Percentiles rank a stretch among this genome's conserved stretches.
phyloP scores from a whole-genome alignment of 2,797 vertebrate genomes.

The Anolis apletophallus region DNA sequence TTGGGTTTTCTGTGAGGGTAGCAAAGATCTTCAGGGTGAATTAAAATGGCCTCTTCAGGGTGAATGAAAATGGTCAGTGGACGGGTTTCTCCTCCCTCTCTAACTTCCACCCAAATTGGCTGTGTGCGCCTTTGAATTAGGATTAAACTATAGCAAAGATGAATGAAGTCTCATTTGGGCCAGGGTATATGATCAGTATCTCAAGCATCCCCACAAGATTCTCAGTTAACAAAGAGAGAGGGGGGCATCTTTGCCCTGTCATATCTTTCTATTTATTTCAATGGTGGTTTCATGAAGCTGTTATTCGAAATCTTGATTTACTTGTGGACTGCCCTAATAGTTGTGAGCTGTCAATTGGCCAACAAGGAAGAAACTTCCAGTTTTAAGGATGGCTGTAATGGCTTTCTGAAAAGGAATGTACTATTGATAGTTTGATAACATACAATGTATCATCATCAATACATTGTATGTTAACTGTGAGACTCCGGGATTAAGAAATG shows the following conservation, averaged over 20 bases:
- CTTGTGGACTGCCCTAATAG: not conserved
- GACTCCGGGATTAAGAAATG: conserved; percentile 25
- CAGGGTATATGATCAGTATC: not conserved
- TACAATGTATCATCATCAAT: not conserved
- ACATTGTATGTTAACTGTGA: not conserved
- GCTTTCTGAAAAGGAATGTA: conserved; percentile 10
- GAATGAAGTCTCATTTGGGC: not conserved
- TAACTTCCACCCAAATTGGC: not conserved
- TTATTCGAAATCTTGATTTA: conserved; percentile 1
- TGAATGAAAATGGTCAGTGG: too few relatives aligned
- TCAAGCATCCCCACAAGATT: not conserved
- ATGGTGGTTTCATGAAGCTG: not conserved
- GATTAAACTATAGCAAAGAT: not conserved
- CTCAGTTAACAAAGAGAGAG: not conserved
- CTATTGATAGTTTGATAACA: conserved; percentile 29
- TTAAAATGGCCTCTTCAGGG: too few relatives aligned
- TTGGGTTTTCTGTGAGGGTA: not conserved
- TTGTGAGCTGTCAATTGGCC: not conserved
- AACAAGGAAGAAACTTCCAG: not conserved
- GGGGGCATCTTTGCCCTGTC: not conserved
- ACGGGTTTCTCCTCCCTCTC: too few relatives aligned
- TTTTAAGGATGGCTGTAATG: not conserved
- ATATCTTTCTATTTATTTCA: not conserved
- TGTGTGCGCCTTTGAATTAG: not conserved
- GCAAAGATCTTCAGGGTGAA: not conserved